Evolutionary conservation across 2,888 invertebrate genomes (phyloP).

Genomic region (Encarsia formosa): DNA sequence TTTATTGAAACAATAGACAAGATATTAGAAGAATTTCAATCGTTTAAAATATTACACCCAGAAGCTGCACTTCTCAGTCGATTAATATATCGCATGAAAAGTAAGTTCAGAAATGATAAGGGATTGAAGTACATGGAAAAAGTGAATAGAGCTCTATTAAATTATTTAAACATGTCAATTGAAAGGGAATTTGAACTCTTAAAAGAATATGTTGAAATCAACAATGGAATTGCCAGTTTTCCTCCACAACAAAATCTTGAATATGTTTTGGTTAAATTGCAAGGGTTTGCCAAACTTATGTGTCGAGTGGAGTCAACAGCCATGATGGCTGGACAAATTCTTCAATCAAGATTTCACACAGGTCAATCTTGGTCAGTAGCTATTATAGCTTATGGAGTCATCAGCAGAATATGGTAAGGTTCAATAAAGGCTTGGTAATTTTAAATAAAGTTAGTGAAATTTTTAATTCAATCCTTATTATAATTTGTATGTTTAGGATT

Average conservation of each 20-base stretch:
- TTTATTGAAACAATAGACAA: slow-evolving; percentile 31
- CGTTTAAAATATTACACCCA: slow-evolving; percentile 54
- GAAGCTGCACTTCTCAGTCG: slow-evolving; percentile 58
- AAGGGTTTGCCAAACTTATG: slow-evolving; percentile 59
- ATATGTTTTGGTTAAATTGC: slow-evolving; percentile 55
- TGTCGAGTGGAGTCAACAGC: slow-evolving; percentile 53
- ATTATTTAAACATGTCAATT: slow-evolving; percentile 53
- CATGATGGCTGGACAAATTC: slow-evolving; percentile 54
- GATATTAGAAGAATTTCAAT: slow-evolving; percentile 34
- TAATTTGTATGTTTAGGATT: background rate
- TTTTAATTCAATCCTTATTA: background rate
- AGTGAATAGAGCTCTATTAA: slow-evolving; percentile 55
- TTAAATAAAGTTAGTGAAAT: too few relatives aligned
- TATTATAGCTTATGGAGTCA: slow-evolving; percentile 55
- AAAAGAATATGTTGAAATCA: slow-evolving; percentile 32
- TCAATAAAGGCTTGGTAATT: background rate
- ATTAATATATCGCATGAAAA: slow-evolving; percentile 58
- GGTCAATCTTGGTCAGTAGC: slow-evolving; percentile 60
- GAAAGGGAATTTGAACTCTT: slow-evolving; percentile 49
- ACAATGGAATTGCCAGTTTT: slow-evolving; percentile 46
- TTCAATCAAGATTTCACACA: slow-evolving; percentile 54
- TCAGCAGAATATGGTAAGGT: slow-evolving; percentile 56
- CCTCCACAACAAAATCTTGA: slow-evolving; percentile 61
- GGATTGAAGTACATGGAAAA: slow-evolving; percentile 57
- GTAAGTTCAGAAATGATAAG: slow-evolving; percentile 59